Evolutionary conservation across 2,797 vertebrate species (phyloP), one percentile per base, ranked within the genome.

Genomic region (Ctenopoma kingsleyae): DNA sequence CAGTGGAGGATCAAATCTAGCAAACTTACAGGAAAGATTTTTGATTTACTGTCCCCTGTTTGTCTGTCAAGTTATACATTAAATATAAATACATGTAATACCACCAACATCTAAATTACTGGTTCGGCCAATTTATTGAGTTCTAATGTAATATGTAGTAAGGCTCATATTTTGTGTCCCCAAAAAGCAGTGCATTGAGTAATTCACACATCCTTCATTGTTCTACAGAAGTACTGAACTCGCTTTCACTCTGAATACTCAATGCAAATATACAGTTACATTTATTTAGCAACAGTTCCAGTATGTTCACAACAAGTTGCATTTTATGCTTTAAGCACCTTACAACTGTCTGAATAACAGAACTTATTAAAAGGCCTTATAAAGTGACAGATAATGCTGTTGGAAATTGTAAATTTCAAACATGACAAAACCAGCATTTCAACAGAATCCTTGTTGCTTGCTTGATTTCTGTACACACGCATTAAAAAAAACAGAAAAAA

Each of bases 301-400:
- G 52, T 36, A 47, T 67, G 40, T 51, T 59, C 12, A 58, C 38
- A 65, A 58, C 38, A 65, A 38, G 32, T 74, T 76, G 52, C 62
- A 71, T 9, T 17, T 15, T 60, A 72, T 64, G 49, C 58, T 63
- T 52, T 38, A 25, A 67, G 60, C 56, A 78, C 58, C 48, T 36
- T 71, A 48, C 74, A 77, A 63, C 22, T 1, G 19, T 23, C 22
- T 38, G 17, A 69, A 61, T 23, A 61, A 49, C 41, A 67, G 32
- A 81, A 40, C 7, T 70, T 17, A 68, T 65, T 44, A 70, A 80
- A 82, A 88, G 77, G 78, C 67, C 20, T 53, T 74, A 15, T 12
- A 35, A 8, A 52, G 22, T 44, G 11, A 5, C 7, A n/a, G 41
- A n/a, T 19, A 7, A 44, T 17, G 15, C 40, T 17, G 38, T 40